Base-by-base conservation (phyloP, 37 sponge, comb jelly and placozoan species). In the Petrosia ficiformis region DNA sequence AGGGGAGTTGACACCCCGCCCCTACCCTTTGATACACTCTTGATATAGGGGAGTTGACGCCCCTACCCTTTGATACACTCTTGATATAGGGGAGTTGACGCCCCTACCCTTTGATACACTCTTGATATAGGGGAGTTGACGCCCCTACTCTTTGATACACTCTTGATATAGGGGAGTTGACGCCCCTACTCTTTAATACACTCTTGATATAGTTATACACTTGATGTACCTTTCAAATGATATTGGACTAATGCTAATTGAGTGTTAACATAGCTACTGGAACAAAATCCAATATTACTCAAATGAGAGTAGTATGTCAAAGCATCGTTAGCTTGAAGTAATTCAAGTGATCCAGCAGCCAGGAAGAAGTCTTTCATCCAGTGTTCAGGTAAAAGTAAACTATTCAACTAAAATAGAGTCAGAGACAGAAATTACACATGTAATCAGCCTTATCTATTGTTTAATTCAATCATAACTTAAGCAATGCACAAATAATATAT, bases 351-450 rank as follows among this genome's bases (percentile, higher is more conserved):
- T 24, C 74, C 85, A 38, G 52, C 77, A 44, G 91, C 95, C 4
- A 80, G 70, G 64, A 84, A 94, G 85, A 94, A 87, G 48, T 86
- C 80, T 80, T 87, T 83, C 73, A 94, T 84, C 95, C 95, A 94
- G 65, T 90, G 91, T 67, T 87, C 38, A 22, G 95, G 95, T 28
- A 94, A 59, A 24, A 72, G 28, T 2, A 90, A 48, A 1, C 65
- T 34, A 58, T 92, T 78, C 56, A 90, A 75, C 91, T 90, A 39
- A 35, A 30, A 67, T 11, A 54, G 2, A 25, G 44, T 6, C 26
- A 3, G 36, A 63, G 32, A 16, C 44, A 57, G 11, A 37, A 31
- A 6, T 3, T 3, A 38, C 8, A n/a, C n/a, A n/a, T n/a, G n/a
- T n/a, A n/a, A n/a, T n/a, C n/a, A n/a, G n/a, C n/a, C n/a, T 35